Base-by-base conservation (phyloP, 2,113 vertebrate genomes). In the Osmerus eperlanus region DNA sequence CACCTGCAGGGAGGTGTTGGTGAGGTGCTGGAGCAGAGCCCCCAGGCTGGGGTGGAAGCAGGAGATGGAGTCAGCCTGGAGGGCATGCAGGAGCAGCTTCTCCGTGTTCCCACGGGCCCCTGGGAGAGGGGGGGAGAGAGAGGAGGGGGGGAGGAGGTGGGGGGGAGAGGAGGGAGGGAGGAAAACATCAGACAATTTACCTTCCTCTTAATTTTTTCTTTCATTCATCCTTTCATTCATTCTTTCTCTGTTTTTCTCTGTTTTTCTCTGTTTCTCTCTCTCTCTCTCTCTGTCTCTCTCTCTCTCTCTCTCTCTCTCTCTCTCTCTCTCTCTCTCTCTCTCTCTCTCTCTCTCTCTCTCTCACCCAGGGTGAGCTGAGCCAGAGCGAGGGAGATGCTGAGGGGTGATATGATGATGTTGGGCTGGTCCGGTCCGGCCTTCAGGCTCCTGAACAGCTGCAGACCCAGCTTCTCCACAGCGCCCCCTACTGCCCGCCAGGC, bases 331-430 rank as follows among this genome's bases (percentile, higher is more conserved):
- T 4, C n/a, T 65, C 21, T 51, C 25, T 29, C 32, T 23, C 12
- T 5, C 51, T 16, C 54, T 16, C 54, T 16, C 54, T 16, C 14
- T 55, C 14, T n/a, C 54, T 55, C 54, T 55, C 14, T 25, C 60
- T 62, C 23, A 96, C 95, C 95, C 85, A 96, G 84, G 11, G 94
- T 86, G 74, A 96, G 85, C 52, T 96, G 93, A 67, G 94, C 91
- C 52, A 96, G 77, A 5, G 92, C 90, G 15, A 96, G 85, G 61
- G 89, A 86, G 69, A 96, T 83, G 78, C 94, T 94, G 73, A 95
- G 79, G 3, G 95, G 94, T 0, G 95, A 96, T 74, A 95, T 76
- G 85, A 95, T 62, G 62, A 95, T 76, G 0, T 93, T 95, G 67
- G 89, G 86, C 19, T 82, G 72, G 53, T 83, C 82, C 55, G 89